Conservation (phyloP, 2,888 invertebrate species). For the Cephonodes hylas region DNA sequence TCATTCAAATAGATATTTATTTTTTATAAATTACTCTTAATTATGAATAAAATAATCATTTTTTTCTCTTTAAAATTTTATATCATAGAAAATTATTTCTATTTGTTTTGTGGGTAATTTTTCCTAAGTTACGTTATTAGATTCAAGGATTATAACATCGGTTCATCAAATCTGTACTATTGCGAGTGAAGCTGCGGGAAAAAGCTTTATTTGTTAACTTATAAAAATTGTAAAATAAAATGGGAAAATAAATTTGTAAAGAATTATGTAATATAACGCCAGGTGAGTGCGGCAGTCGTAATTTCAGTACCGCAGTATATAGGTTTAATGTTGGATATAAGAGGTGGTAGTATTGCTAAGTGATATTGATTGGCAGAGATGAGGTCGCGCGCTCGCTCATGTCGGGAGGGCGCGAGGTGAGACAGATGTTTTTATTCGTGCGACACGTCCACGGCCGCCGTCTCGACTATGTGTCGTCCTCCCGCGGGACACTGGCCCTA, state of each 20-base stretch:
- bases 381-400: slow-evolving; percentile 40
- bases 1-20: no score
- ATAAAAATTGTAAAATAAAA: slow-evolving; percentile 14
- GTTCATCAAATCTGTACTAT: no score
- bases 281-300: slow-evolving; percentile 41
- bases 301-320: slow-evolving; percentile 44
- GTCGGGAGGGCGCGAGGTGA: slow-evolving; percentile 53
- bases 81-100: no score
- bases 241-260: slow-evolving; percentile 27
- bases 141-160: no score
- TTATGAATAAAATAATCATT: no score
- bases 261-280: slow-evolving; percentile 29
- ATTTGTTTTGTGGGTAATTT: no score
- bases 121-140: no score
- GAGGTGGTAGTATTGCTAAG: slow-evolving; percentile 65
- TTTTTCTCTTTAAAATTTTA: no score
- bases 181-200: no score
- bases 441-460: slow-evolving; percentile 73
- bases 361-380: slow-evolving; percentile 70
- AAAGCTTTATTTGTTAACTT: no score
- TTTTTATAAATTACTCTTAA: no score
- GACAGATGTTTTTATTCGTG: slow-evolving; percentile 75
- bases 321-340: slow-evolving; percentile 61
- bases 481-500: slow-evolving; percentile 78
- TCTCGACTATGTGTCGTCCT: slow-evolving; percentile 67